These are phyloP conservation scores for Heterodera schachtii DNA, from an alignment of 1,140 invertebrate genomes.

Conservation along the genomic window DNA sequence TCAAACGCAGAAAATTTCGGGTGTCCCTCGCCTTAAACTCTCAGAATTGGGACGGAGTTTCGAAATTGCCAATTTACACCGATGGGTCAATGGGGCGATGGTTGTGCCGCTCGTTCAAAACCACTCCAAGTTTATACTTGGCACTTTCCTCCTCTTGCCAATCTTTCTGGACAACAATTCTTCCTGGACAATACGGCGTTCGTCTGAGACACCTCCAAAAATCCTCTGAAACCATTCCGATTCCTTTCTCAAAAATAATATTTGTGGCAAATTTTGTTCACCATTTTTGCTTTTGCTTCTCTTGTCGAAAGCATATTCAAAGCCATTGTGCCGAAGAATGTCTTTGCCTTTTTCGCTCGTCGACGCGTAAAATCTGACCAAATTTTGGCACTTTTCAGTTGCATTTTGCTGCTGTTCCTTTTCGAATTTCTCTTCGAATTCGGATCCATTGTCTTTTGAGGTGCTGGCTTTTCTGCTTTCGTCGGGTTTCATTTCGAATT, in stretches of 20 bases:
- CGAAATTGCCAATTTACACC: too few relatives aligned
- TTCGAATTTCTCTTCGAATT: too few relatives aligned
- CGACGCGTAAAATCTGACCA: neutral
- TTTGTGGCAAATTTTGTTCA: neutral
- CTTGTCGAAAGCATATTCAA: conserved; percentile 1
- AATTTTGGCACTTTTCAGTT: neutral
- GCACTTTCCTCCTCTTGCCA: neutral
- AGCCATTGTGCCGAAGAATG: neutral
- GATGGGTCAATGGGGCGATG: neutral
- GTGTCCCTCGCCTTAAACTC: neutral
- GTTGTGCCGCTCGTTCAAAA: conserved; percentile 3
- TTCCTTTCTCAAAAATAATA: neutral
- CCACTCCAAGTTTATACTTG: neutral
- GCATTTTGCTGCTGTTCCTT: too few relatives aligned
- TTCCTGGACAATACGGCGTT: neutral
- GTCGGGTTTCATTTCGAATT: too few relatives aligned
- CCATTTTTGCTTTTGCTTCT: neutral
- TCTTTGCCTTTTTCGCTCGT: neutral
- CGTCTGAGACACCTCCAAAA: neutral
- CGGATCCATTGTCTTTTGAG: too few relatives aligned
- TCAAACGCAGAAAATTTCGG: neutral
- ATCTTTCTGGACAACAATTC: neutral
- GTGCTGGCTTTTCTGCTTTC: too few relatives aligned
- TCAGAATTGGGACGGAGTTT: too few relatives aligned
- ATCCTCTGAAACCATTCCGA: neutral